These are phyloP conservation scores for Hiodon alosoides DNA, from an alignment of 2,113 vertebrate genomes.

Conservation along the genomic window DNA sequence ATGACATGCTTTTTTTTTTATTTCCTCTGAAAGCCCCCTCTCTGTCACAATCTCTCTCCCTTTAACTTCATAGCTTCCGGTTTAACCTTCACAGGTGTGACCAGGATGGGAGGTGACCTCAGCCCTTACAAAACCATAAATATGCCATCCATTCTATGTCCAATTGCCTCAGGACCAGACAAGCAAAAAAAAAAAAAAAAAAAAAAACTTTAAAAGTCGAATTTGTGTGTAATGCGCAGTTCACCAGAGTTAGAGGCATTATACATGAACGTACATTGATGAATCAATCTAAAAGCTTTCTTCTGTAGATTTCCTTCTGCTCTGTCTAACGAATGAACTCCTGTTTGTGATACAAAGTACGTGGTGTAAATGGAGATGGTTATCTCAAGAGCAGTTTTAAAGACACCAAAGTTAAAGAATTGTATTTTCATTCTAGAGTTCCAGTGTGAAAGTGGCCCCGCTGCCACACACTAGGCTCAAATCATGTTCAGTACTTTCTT, in stretches of 20 bases:
- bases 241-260: not conserved
- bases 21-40: not conserved
- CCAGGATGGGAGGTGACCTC: not conserved
- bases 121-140: not conserved
- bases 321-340: not conserved
- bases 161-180: not conserved
- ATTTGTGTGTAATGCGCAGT: not conserved
- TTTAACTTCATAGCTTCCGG: not conserved
- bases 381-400: not conserved
- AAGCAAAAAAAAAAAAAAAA: not conserved
- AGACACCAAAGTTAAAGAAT: conserved; percentile 13
- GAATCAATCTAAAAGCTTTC: too few species aligned
- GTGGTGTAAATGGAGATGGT: not conserved
- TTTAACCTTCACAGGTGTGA: not conserved
- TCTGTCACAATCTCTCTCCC: not conserved
- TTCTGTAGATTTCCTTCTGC: not conserved
- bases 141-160: not conserved
- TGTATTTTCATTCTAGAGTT: not conserved
- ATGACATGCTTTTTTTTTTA: not conserved
- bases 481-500: not conserved
- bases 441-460: not conserved
- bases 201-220: not conserved
- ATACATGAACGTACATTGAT: too few species aligned
- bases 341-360: not conserved
- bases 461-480: not conserved